Percentiles rank a stretch among this genome's conserved stretches.
Evolutionary conservation across 2,113 vertebrate genomes (phyloP).

Genomic region (Solea senegalensis): DNA sequence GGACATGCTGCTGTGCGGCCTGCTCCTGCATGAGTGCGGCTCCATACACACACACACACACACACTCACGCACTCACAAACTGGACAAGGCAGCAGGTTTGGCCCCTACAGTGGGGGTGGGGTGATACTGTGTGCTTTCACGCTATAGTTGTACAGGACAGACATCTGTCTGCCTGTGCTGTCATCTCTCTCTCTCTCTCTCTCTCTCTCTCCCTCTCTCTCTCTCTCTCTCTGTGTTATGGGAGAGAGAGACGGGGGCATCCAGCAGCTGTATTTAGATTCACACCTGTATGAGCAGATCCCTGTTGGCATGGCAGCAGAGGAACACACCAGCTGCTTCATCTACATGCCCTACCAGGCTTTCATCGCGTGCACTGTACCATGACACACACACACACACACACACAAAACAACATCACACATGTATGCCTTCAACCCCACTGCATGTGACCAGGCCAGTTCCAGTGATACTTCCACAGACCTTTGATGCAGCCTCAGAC

Average conservation of each 20-base stretch:
- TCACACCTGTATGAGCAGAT: conserved; percentile 92
- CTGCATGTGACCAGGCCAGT: conserved; percentile 21
- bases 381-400: conserved; percentile 24
- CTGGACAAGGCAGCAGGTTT: conserved; percentile 62
- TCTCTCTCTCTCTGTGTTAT: conserved; percentile 12
- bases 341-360: conserved; percentile 62
- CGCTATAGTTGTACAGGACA: conserved; percentile 60
- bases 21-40: conserved; percentile 34
- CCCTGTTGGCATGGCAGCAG: conserved; percentile 83
- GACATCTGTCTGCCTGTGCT: conserved; percentile 69
- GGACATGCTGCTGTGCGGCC: conserved; percentile 65
- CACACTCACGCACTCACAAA: conserved; percentile 30
- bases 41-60: conserved; percentile 1
- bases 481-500: conserved; percentile 2
- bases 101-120: conserved; percentile 53
- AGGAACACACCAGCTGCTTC: conserved; percentile 88
- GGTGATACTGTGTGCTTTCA: conserved; percentile 70
- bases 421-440: background rate
- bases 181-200: conserved; percentile 12
- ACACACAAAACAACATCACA: conserved; percentile 16
- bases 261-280: conserved; percentile 85
- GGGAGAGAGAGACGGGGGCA: conserved; percentile 27
- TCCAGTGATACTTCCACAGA: background rate
- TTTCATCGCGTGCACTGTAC: conserved; percentile 39
- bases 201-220: conserved; percentile 3